phyloP scores from a whole-genome alignment of 2,113 vertebrate species.

The Anas platyrhynchos region DNA sequence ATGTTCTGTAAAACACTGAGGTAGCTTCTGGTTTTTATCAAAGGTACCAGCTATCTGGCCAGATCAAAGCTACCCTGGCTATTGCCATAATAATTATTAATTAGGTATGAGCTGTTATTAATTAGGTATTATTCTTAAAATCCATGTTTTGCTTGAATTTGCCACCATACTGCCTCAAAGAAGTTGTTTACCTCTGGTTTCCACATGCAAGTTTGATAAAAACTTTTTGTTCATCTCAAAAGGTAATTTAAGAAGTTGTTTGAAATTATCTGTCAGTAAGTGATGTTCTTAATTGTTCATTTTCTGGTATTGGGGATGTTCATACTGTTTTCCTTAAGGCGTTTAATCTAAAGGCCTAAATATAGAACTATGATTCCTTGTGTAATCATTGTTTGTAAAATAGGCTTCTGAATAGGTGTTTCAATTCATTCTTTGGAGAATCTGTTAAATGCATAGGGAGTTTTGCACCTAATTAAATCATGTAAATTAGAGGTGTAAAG shows the following conservation, averaged over 20 bases:
- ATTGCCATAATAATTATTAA: constrained; percentile 18
- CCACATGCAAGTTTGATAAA: neutral
- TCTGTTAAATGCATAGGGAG: neutral
- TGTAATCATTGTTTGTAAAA: neutral
- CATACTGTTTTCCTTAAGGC: neutral
- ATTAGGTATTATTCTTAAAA: neutral
- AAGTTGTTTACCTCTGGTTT: neutral
- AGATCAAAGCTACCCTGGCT: constrained; percentile 14
- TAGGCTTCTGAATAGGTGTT: neutral
- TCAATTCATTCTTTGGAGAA: neutral
- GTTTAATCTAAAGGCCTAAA: neutral
- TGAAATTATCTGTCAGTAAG: neutral
- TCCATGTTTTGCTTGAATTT: neutral
- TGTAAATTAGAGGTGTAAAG: neutral
- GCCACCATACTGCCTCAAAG: neutral
- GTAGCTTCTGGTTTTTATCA: constrained; percentile 36
- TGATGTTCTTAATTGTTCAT: neutral
- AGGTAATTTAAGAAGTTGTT: neutral
- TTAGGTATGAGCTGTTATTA: constrained; percentile 7
- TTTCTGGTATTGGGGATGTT: neutral
- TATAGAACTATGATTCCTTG: neutral
- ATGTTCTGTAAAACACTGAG: neutral
- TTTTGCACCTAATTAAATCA: neutral
- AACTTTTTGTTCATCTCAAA: neutral
- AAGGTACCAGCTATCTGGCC: neutral